Base-by-base conservation (phyloP, 2,888 invertebrate species). In the Ormyrus rosae region DNA sequence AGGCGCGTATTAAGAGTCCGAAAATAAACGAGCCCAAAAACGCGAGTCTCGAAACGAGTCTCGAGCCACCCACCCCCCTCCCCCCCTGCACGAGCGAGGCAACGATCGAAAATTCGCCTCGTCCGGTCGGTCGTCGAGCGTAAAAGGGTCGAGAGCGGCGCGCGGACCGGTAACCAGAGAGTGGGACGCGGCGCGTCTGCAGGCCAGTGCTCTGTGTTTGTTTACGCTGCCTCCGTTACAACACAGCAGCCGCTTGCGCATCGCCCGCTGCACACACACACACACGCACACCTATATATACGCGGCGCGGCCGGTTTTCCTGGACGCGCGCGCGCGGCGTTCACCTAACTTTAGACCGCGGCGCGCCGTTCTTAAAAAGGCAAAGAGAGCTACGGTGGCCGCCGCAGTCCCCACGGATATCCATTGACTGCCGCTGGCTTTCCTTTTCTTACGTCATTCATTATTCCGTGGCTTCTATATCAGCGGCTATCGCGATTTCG, bases 131-230 rank as follows among this genome's bases (percentile, higher is more conserved):
- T 19, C 19, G 19, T 19, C 19, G 19, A 19, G 19, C 19, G 19
- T 19, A 19, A 19, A 19, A 19, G 19, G 19, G 19, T 19, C 19
- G 19, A 19, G 19, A 19, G 19, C 19, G 19, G 19, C 19, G 19
- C 19, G 19, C 19, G 19, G 19, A 19, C 19, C 19, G 19, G 19
- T 19, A 19, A 19, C 19, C 19, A 19, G 19, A 19, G 46, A 1
- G 11, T 10, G 68, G 11, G 53, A 64, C 48, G 46, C 10, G 19
- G 19, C 19, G 19, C 19, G 55, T 58, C 56, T 19, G 19, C n/a
- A n/a, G 34, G 69, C 10, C n/a, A 48, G 45, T 34, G 11, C 71
- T 80, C 83, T 83, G 83, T 85, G 85, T 86, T 87, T 87, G 87
- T 87, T 87, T 87, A 87, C 86, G 84, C 84, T 78, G 58, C 60